phyloP scores from a whole-genome alignment of 2,113 vertebrate species.

The Archocentrus centrarchus region DNA sequence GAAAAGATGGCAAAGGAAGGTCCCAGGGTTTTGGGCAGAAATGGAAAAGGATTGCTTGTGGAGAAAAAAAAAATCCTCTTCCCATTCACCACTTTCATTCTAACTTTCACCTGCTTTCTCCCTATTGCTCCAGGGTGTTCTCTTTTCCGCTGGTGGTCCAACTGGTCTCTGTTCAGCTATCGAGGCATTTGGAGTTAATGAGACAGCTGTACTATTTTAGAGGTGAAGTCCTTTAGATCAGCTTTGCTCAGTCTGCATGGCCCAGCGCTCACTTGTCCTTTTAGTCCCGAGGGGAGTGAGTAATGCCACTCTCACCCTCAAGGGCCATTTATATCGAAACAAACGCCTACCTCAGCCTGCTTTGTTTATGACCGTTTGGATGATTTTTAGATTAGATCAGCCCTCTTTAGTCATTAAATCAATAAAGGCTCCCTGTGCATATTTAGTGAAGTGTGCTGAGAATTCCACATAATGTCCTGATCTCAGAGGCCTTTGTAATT shows the following conservation, averaged over 20 bases:
- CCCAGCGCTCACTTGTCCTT: slow-evolving; percentile 37
- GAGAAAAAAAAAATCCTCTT: slow-evolving; percentile 56
- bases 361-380: slow-evolving; percentile 38
- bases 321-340: slow-evolving; percentile 64
- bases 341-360: slow-evolving; percentile 39
- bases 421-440: neutral
- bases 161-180: slow-evolving; percentile 63
- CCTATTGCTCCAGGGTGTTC: slow-evolving; percentile 61
- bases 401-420: slow-evolving; percentile 33
- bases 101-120: slow-evolving; percentile 70
- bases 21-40: slow-evolving; percentile 56
- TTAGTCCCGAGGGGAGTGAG: slow-evolving; percentile 44
- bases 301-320: slow-evolving; percentile 63
- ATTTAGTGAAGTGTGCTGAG: slow-evolving; percentile 16
- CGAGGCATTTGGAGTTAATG: slow-evolving; percentile 71
- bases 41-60: slow-evolving; percentile 62
- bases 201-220: slow-evolving; percentile 70
- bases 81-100: slow-evolving; percentile 52
- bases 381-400: slow-evolving; percentile 36
- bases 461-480: neutral
- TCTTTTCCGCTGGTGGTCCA: slow-evolving; percentile 71
- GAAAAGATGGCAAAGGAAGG: slow-evolving; percentile 66
- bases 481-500: neutral
- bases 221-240: slow-evolving; percentile 64
- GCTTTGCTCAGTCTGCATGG: slow-evolving; percentile 54